Conservation (phyloP, 2,888 invertebrate species). For the Drosophila mettleri region DNA sequence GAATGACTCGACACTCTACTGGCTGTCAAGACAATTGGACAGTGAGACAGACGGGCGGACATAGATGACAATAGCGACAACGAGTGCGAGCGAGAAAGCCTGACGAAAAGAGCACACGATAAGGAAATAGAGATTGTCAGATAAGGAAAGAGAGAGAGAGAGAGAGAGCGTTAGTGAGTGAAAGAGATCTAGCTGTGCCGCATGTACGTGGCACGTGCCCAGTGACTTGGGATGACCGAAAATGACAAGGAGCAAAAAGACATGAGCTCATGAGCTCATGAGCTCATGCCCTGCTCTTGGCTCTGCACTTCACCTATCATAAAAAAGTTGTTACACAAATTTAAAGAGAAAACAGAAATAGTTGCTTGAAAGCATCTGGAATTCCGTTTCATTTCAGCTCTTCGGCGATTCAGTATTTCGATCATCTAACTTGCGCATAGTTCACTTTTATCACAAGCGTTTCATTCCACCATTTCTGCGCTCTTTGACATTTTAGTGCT, state of each 20-base stretch:
- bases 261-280: conserved; percentile 25
- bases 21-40: conserved; percentile 35
- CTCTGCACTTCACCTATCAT: background rate
- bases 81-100: background rate
- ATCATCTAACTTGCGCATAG: background rate
- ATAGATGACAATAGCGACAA: background rate
- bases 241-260: conserved; percentile 34
- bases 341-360: background rate
- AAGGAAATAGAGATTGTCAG: background rate
- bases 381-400: background rate
- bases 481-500: too few species aligned
- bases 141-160: background rate
- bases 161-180: background rate
- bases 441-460: background rate
- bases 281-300: conserved; percentile 24
- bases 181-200: background rate
- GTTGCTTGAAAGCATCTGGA: background rate
- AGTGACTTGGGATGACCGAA: conserved; percentile 22
- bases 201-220: conserved; percentile 52
- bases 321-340: conserved; percentile 1
- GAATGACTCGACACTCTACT: conserved; percentile 62
- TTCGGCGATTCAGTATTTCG: background rate
- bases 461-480: background rate
- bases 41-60: conserved; percentile 8
- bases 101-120: background rate